Evolutionary conservation across 2,888 invertebrate genomes (phyloP).

Genomic region (Lithophane ornitopus): DNA sequence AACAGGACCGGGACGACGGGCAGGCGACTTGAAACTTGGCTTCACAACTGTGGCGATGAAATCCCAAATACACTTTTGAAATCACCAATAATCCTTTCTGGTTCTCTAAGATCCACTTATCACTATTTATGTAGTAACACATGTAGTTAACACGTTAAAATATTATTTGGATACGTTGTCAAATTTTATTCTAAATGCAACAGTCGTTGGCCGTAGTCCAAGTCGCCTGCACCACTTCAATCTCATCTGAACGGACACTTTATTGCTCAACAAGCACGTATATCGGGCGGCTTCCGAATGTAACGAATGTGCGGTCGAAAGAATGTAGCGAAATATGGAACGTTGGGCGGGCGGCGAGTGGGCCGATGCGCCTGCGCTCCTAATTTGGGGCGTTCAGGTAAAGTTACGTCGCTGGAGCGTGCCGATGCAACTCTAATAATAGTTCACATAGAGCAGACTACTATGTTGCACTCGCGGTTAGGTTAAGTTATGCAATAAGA

Average conservation of each 20-base stretch:
- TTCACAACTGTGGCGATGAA: conserved; percentile 47
- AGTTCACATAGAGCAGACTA: conserved; percentile 83
- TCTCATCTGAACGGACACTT: conserved; percentile 85
- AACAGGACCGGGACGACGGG: conserved; percentile 43
- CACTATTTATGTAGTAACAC: conserved; percentile 63
- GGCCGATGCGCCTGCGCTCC: conserved; percentile 86
- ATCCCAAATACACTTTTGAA: conserved; percentile 53
- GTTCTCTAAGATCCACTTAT: conserved; percentile 59
- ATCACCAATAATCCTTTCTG: conserved; percentile 48
- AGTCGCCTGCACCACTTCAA: conserved; percentile 86
- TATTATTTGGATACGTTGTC: conserved; percentile 77
- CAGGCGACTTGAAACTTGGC: conserved; percentile 74
- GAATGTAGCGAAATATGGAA: conserved; percentile 75
- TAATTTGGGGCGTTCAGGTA: conserved; percentile 91
- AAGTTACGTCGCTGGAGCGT: conserved; percentile 88
- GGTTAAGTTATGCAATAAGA: conserved; percentile 71
- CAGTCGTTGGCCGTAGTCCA: conserved; percentile 85
- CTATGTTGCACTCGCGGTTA: conserved; percentile 85
- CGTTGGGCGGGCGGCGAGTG: conserved; percentile 82
- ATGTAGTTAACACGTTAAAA: conserved; percentile 69
- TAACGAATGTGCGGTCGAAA: conserved; percentile 73
- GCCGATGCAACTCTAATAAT: conserved; percentile 86
- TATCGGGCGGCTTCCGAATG: conserved; percentile 82
- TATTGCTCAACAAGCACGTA: conserved; percentile 82
- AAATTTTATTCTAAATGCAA: conserved; percentile 84